Conservation (phyloP, 2,888 invertebrate genomes). For the Eurytoma adleriae region DNA sequence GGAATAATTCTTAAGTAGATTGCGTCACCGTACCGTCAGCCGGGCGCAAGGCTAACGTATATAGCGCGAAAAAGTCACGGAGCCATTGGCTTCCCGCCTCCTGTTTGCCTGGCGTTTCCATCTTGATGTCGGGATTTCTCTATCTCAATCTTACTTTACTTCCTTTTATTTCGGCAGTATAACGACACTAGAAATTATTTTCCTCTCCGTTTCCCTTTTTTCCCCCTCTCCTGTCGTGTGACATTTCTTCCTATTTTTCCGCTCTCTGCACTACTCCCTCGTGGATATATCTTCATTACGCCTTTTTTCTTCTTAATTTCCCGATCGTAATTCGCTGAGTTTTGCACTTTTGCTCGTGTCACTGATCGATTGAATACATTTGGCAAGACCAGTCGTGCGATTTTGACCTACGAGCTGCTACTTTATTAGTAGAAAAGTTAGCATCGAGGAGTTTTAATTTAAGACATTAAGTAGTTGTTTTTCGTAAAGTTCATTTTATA, state of each 20-base stretch:
- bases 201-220: conserved; percentile 14
- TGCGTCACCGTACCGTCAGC: conserved; percentile 33
- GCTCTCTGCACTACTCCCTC: background rate
- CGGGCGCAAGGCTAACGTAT: background rate
- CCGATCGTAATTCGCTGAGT: background rate
- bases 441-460: too few relatives aligned
- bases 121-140: conserved; percentile 31
- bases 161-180: conserved; percentile 23
- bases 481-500: too few relatives aligned
- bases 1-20: conserved; percentile 31
- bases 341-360: background rate
- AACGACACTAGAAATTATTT: conserved; percentile 18
- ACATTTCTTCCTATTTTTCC: background rate
- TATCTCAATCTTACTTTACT: conserved; percentile 38
- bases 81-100: conserved; percentile 4
- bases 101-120: conserved; percentile 19
- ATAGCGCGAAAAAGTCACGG: background rate
- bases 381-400: too few relatives aligned
- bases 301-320: background rate
- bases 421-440: too few relatives aligned
- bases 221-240: background rate
- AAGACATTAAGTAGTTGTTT: too few relatives aligned
- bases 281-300: conserved; percentile 35
- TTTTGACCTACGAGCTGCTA: too few relatives aligned
- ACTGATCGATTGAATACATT: too few relatives aligned